Evolutionary conservation across 2,888 invertebrate genomes (phyloP), one percentile per base, ranked within the genome.

Genomic region (Laothoe populi): DNA sequence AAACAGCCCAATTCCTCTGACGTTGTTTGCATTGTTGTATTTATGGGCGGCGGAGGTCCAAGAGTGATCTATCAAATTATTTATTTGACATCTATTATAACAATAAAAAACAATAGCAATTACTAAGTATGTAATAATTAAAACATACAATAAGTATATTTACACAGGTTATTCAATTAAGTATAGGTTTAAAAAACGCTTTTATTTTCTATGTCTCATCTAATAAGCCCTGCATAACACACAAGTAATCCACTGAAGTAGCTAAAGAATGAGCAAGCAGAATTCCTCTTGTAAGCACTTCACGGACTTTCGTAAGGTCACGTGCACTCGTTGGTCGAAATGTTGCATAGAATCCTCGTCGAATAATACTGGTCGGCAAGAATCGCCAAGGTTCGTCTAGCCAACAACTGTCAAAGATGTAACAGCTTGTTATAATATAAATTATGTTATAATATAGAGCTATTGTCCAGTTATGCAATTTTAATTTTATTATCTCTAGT

Each of bases 191-290:
- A n/a, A n/a, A n/a, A n/a, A n/a, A n/a, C n/a, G n/a, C n/a, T n/a
- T n/a, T n/a, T n/a, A 26, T 31, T 19, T 19, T 38, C 72, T 71
- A 86, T 11, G 80, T 66, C 63, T 92, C 91, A 44, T 92, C 92
- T 3, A 93, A 81, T 1, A 92, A 74, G 1, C 90, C 88, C 66
- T 92, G 92, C 89, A 93, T 91, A 58, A 93, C 92, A 63, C 89
- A 90, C 5, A 93, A 79, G 67, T 93, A 93, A 73, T 93, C 93
- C 2, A 93, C 84, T 8, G 92, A 91, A 3, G 93, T 92, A 24
- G 92, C 92, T 3, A 93, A 78, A 0, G 93, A 92, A 73, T 93
- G 92, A 0, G 83, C 82, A 1, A 93, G 84, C 16, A 93, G 78
- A 24, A 92, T 85, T 19, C 86, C 87, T 19, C 92, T 77, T 0